A percentile compares a stretch with the other conserved stretches of the same genome.
These are phyloP conservation scores for Cylas formicarius DNA, from an alignment of 1,140 invertebrate genomes.

Conservation along the genomic window DNA sequence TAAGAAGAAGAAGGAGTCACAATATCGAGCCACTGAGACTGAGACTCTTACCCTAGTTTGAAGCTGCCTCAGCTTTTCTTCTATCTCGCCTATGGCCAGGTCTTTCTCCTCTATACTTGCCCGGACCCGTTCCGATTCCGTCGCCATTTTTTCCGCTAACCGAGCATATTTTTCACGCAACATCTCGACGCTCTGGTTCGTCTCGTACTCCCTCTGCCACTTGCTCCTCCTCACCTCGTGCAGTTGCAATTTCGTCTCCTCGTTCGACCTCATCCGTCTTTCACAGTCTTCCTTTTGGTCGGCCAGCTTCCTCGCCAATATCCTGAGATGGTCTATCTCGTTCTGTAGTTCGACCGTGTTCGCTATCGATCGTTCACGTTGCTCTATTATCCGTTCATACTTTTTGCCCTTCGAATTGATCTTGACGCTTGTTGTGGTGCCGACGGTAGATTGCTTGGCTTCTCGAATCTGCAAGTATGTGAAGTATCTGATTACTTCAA, in stretches of 20 bases:
- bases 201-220: constrained; percentile 17
- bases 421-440: constrained; percentile 1
- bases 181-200: constrained; percentile 14
- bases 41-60: constrained; percentile 6
- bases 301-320: constrained; percentile 15
- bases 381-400: constrained; percentile 6
- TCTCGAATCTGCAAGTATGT: constrained; percentile 10
- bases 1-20: no score
- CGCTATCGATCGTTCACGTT: constrained; percentile 10
- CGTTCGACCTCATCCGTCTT: constrained; percentile 15
- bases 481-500: no score
- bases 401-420: constrained; percentile 1
- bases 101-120: constrained; percentile 19
- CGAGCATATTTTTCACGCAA: constrained; percentile 16
- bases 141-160: constrained; percentile 11
- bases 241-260: constrained; percentile 17
- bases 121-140: constrained; percentile 10
- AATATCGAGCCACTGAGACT: no score
- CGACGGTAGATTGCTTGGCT: no score
- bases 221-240: constrained; percentile 19
- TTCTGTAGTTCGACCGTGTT: constrained; percentile 12
- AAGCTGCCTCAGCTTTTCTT: constrained; percentile 16
- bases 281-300: constrained; percentile 15
- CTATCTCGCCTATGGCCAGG: constrained; percentile 14
- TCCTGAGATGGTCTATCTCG: constrained; percentile 18